Conservation (phyloP, 2,797 vertebrate genomes). For the Phaenicophaeus curvirostris region DNA sequence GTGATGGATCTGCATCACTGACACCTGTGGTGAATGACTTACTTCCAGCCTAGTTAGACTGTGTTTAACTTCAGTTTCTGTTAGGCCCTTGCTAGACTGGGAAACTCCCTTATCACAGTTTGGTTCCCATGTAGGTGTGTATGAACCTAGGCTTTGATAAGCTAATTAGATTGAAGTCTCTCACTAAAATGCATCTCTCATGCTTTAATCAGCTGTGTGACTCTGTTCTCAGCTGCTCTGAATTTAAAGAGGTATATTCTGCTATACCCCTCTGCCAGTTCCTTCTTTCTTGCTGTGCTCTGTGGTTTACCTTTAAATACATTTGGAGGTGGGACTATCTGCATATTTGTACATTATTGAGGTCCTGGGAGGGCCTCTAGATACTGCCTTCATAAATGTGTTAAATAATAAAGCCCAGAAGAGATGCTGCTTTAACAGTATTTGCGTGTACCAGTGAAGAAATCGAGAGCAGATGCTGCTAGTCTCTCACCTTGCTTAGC, state of each 20-base stretch:
- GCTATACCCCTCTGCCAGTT: background rate
- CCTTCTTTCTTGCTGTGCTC: background rate
- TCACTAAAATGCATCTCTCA: background rate
- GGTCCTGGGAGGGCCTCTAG: background rate
- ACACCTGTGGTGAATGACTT: background rate
- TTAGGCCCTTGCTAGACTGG: background rate
- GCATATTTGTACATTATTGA: background rate
- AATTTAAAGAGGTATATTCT: slow-evolving; percentile 9
- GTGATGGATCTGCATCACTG: background rate
- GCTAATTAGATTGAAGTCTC: slow-evolving; percentile 17
- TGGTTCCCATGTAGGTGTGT: slow-evolving; percentile 45
- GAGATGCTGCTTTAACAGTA: background rate
- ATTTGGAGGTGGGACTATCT: background rate
- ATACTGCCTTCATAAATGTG: background rate
- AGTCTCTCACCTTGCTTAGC: background rate
- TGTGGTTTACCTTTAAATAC: background rate
- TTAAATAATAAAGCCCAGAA: background rate
- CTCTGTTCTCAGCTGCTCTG: background rate
- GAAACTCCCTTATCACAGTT: slow-evolving; percentile 8
- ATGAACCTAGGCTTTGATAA: slow-evolving; percentile 34
- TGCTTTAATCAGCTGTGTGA: slow-evolving; percentile 15
- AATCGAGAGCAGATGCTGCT: background rate
- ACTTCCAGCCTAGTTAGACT: background rate
- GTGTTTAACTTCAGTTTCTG: slow-evolving; percentile 18
- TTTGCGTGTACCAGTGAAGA: background rate